Conservation (phyloP, 1,140 invertebrate species). For the Bradynema listronoti region DNA sequence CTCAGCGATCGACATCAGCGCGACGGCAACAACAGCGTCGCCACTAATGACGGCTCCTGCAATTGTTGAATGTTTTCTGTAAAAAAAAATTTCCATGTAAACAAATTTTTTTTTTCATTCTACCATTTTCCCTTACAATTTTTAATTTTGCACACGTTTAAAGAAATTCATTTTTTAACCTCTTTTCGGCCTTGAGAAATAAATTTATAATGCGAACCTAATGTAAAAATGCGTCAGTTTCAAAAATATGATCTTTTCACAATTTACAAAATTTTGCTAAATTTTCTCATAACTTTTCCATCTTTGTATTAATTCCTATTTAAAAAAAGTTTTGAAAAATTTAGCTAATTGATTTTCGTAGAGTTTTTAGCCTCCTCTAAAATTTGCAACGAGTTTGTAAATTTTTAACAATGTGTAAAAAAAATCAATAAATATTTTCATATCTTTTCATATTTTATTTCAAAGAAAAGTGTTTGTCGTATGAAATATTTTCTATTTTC, state of each 20-base stretch:
- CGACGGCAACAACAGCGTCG: constrained; percentile 8
- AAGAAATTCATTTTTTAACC: no score
- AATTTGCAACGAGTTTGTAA: no score
- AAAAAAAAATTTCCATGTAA: background rate
- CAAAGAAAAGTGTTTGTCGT: background rate
- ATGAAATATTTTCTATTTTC: background rate
- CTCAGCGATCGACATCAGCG: constrained; percentile 20
- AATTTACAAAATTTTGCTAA: no score
- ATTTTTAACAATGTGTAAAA: background rate
- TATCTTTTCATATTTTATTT: constrained; percentile 1
- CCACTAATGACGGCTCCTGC: constrained; percentile 7
- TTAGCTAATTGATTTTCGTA: no score
- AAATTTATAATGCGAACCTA: background rate
- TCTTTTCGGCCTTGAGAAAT: no score
- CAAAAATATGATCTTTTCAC: no score
- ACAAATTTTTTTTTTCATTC: background rate
- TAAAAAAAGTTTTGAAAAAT: no score
- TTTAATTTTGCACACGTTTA: constrained; percentile 2
- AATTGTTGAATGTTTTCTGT: constrained; percentile 19
- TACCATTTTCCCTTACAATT: background rate
- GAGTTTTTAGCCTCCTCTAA: no score
- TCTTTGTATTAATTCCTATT: no score
- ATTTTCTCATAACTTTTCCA: no score
- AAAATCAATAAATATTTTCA: background rate
- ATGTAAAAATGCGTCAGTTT: no score